These are phyloP conservation scores for Festucalex cinctus DNA, from an alignment of 2,113 vertebrate species.

Conservation along the genomic window DNA sequence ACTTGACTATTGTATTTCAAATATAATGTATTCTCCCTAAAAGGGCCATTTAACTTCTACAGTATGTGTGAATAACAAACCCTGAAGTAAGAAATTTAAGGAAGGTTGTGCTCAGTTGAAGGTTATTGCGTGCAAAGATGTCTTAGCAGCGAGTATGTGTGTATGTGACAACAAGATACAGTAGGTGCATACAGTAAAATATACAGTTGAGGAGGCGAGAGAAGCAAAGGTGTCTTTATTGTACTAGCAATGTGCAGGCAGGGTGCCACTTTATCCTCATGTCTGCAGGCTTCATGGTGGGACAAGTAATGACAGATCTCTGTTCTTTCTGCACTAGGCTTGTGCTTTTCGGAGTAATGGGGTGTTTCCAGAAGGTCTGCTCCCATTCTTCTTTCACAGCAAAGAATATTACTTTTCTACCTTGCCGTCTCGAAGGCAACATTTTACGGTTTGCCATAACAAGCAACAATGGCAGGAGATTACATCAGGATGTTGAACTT, in stretches of 20 bases:
- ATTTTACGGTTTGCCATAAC: conserved; percentile 16
- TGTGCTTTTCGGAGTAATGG: conserved; percentile 22
- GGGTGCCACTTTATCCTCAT: conserved; percentile 7
- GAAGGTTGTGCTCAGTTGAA: conserved; percentile 50
- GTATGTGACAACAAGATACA: conserved; percentile 10
- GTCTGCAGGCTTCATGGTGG: conserved; percentile 38
- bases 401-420: conserved; percentile 35
- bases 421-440: conserved; percentile 16
- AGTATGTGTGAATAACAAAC: conserved; percentile 32
- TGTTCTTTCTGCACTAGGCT: conserved; percentile 13
- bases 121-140: conserved; percentile 48
- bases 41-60: conserved; percentile 30
- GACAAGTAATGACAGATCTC: conserved; percentile 28
- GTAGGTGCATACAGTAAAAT: conserved; percentile 38
- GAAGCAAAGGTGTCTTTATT: conserved; percentile 19
- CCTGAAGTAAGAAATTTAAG: conserved; percentile 21
- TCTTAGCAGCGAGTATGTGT: conserved; percentile 8
- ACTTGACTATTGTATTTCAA: conserved; percentile 17
- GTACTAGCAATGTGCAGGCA: conserved; percentile 11
- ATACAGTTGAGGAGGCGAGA: conserved; percentile 24
- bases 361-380: conserved; percentile 25
- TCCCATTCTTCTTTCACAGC: conserved; percentile 21
- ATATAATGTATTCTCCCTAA: conserved; percentile 13
- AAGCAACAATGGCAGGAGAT: conserved; percentile 7
- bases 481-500: background rate